Evolutionary conservation across 1,140 invertebrate genomes (phyloP), one percentile per base, ranked within the genome.

Genomic region (Lysiphlebus fabarum): DNA sequence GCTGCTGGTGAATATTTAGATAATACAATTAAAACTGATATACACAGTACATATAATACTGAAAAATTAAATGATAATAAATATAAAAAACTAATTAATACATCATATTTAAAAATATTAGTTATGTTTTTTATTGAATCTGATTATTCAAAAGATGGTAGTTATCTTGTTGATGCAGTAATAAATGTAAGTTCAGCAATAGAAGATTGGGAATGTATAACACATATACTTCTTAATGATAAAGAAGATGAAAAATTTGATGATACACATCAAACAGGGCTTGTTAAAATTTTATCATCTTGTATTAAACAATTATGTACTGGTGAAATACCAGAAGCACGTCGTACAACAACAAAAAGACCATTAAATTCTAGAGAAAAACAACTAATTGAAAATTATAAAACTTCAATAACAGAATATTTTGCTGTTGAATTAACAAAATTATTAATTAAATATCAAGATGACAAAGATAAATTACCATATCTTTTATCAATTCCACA

Each of bases 171-270:
- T 0, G 98, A 99, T 81, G 97, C 95, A 38, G 81, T 99, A n/a
- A 99, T 99, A 67, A 97, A 99, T 69, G 96, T 92, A 36, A 98
- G 98, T 81, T 88, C 90, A 14, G 99, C 99, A 95, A 95, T 99
- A 85, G 98, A 96, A 78, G 98, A 99, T 79, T 99, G 97, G 96
- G 94, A 98, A 74, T 98, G 95, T 72, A 99, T 99, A 96, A 98
- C 95, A 0, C 96, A 99, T 81, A 81, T 99, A 56, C 75, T 99
- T 53, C 76, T 99, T 7, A 95, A 98, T 6, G 93, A 93, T 5
- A 86, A 87, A 9, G 87, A 87, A 56, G 95, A 98, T 78, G 95
- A 98, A 81, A 83, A 90, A 3, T 79, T 96, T 14, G 92, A 95
- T 79, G 93, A 96, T 77, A 82, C 90, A 58, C 85, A 87, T 71